These are phyloP conservation scores for Anaspis maculata DNA, from an alignment of 2,888 invertebrate genomes.

Conservation along the genomic window DNA sequence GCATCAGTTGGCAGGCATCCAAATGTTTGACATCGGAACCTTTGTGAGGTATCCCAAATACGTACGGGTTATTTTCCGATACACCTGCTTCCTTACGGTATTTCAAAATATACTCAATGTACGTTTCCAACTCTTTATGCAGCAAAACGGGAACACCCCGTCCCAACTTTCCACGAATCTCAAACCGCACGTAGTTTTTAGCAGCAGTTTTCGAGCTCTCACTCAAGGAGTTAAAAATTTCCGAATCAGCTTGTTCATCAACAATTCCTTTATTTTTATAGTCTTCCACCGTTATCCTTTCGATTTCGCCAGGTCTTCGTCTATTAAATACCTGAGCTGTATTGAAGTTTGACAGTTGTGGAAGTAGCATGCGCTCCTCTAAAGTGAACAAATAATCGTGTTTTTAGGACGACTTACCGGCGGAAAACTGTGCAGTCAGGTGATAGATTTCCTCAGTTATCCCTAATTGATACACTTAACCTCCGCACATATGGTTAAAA, in stretches of 20 bases:
- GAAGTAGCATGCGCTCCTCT: too few relatives aligned
- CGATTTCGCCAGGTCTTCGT: slow-evolving; percentile 13
- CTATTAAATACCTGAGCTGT: slow-evolving; percentile 14
- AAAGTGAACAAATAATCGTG: too few relatives aligned
- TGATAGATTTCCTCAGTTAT: too few relatives aligned
- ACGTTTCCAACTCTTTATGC: not conserved
- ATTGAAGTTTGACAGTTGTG: too few relatives aligned
- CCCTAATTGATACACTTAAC: too few relatives aligned
- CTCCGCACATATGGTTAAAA: too few relatives aligned
- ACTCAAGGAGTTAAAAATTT: slow-evolving; percentile 4
- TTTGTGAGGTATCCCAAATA: slow-evolving; percentile 5
- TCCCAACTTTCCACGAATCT: not conserved
- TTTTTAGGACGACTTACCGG: too few relatives aligned
- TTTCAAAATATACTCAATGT: slow-evolving; percentile 4
- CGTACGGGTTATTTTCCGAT: slow-evolving; percentile 5
- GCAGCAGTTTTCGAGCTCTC: slow-evolving; percentile 2
- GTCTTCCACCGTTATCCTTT: slow-evolving; percentile 9
- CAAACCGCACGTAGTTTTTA: slow-evolving; percentile 3
- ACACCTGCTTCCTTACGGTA: slow-evolving; percentile 1
- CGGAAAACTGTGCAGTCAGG: too few relatives aligned
- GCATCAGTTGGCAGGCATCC: slow-evolving; percentile 7
- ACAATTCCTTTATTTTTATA: slow-evolving; percentile 7
- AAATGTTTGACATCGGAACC: slow-evolving; percentile 2
- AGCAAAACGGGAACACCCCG: not conserved
- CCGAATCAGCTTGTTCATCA: slow-evolving; percentile 4